phyloP scores from a whole-genome alignment of 2,888 invertebrate species.

The Pseudanteris insignis region DNA sequence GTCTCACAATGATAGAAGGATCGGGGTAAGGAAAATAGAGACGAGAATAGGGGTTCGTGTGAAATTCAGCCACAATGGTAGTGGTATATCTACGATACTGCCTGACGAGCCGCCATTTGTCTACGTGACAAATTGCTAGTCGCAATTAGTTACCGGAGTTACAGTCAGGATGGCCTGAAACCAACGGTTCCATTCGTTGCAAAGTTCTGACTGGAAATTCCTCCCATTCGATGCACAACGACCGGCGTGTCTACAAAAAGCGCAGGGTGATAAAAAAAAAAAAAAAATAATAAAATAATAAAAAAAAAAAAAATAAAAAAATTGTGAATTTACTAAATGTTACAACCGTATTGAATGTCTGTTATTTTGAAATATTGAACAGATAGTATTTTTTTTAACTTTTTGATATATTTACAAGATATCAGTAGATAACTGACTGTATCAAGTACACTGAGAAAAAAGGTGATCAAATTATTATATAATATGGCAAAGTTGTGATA shows the following conservation, averaged over 20 bases:
- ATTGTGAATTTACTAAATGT: too few species aligned
- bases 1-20: constrained; percentile 3
- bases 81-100: constrained; percentile 48
- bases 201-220: constrained; percentile 46
- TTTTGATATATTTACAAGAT: too few species aligned
- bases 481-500: too few species aligned
- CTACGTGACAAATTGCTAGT: constrained; percentile 62
- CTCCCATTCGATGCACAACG: constrained; percentile 44
- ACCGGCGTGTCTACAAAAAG: constrained; percentile 28
- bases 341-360: too few species aligned
- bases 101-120: constrained; percentile 60
- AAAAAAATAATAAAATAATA: too few species aligned
- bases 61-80: constrained; percentile 25
- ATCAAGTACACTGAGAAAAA: too few species aligned
- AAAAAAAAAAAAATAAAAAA: too few species aligned
- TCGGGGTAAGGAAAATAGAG: constrained; percentile 10
- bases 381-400: too few species aligned
- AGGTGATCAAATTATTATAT: too few species aligned
- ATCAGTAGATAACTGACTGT: too few species aligned
- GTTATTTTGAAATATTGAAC: too few species aligned
- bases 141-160: constrained; percentile 62
- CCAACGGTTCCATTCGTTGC: constrained; percentile 43
- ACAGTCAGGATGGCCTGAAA: constrained; percentile 53
- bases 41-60: constrained; percentile 2
- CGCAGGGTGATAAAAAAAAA: too few species aligned